Conservation (phyloP, 1,140 invertebrate genomes). For the Proctacanthus coquilletti region DNA sequence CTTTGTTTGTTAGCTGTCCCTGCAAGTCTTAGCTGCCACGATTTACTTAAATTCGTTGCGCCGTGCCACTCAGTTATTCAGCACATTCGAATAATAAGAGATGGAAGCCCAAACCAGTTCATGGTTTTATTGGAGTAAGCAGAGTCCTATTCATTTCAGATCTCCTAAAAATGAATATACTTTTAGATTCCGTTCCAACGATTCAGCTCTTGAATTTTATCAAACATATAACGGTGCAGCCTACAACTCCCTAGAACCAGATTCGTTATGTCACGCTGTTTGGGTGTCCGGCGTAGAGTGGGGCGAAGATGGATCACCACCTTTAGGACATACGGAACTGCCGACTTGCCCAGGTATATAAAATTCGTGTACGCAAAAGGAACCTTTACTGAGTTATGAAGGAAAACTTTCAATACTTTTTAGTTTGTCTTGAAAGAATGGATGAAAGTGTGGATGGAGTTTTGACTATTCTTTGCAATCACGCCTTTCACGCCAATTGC, state of each 20-base stretch:
- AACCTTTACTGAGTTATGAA: background rate
- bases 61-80: conserved; percentile 81
- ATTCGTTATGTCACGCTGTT: conserved; percentile 77
- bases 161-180: conserved; percentile 1
- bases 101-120: conserved; percentile 84
- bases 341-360: conserved; percentile 76
- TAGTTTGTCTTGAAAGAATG: conserved; percentile 72
- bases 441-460: conserved; percentile 96
- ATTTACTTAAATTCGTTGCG: conserved; percentile 87
- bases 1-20: conserved; percentile 88
- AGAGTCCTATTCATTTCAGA: background rate
- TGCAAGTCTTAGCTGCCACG: conserved; percentile 80
- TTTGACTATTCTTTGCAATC: conserved; percentile 95
- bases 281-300: conserved; percentile 91
- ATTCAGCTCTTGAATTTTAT: conserved; percentile 82
- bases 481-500: conserved; percentile 92
- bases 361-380: background rate
- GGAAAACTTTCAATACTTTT: background rate
- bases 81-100: conserved; percentile 80
- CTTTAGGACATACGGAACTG: conserved; percentile 76
- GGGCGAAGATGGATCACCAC: conserved; percentile 48
- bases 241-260: conserved; percentile 87
- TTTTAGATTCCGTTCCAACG: conserved; percentile 44
- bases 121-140: conserved; percentile 82
- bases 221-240: conserved; percentile 78